Conservation (phyloP, 2,888 invertebrate genomes). For the Drosophila kuntzei region DNA sequence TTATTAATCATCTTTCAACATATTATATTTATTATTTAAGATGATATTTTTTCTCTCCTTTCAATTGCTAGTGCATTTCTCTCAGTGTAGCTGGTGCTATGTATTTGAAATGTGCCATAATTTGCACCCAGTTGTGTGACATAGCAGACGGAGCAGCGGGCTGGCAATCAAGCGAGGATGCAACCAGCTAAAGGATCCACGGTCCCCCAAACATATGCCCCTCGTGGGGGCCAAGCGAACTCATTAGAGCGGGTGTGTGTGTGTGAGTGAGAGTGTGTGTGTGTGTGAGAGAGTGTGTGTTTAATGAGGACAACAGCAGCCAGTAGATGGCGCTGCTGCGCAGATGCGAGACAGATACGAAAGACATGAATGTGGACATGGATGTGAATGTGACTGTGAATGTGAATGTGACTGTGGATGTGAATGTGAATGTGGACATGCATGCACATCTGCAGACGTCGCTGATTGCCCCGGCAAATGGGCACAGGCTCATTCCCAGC, state of each 20-base stretch:
- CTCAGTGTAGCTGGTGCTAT: slow-evolving; percentile 55
- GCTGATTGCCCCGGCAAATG: slow-evolving; percentile 69
- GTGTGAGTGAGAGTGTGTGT: slow-evolving; percentile 21
- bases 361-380: slow-evolving; percentile 36
- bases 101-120: slow-evolving; percentile 80
- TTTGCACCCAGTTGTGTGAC: slow-evolving; percentile 81
- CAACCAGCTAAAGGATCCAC: slow-evolving; percentile 31
- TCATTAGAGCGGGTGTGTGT: slow-evolving; percentile 76
- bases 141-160: slow-evolving; percentile 63
- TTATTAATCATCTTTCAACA: too few species aligned
- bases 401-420: slow-evolving; percentile 2
- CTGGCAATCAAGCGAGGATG: slow-evolving; percentile 74
- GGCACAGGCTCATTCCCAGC: slow-evolving; percentile 22
- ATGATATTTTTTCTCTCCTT: too few species aligned
- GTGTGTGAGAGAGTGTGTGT: slow-evolving; percentile 35
- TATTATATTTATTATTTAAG: too few species aligned
- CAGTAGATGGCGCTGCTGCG: slow-evolving; percentile 57
- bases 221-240: slow-evolving; percentile 67
- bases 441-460: slow-evolving; percentile 76
- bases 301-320: slow-evolving; percentile 67
- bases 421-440: slow-evolving; percentile 37
- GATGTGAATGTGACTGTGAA: slow-evolving; percentile 21
- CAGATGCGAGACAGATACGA: slow-evolving; percentile 67
- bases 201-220: slow-evolving; percentile 64
- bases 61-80: slow-evolving; percentile 7